These are phyloP conservation scores for Chlamydotis undulata DNA, from an alignment of 2,113 vertebrate species.

Conservation along the genomic window DNA sequence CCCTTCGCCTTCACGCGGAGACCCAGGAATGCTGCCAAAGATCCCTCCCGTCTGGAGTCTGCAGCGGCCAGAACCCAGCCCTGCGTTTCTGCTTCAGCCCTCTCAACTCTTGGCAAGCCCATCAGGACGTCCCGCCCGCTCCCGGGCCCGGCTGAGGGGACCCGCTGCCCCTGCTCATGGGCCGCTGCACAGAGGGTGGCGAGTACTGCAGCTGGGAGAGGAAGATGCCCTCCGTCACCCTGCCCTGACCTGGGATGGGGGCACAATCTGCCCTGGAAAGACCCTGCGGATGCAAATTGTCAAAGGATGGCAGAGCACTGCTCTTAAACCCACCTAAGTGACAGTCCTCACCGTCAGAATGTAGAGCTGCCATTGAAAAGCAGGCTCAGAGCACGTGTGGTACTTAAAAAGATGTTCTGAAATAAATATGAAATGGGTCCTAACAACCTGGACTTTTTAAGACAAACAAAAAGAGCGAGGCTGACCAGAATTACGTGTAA, in stretches of 20 bases:
- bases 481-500: neutral
- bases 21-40: conserved; percentile 8
- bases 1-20: neutral
- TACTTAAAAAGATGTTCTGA: neutral
- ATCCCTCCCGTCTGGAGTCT: neutral
- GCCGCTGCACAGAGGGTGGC: fast-evolving
- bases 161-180: fast-evolving
- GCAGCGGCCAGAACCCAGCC: neutral
- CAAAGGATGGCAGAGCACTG: fast-evolving
- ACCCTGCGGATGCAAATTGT: neutral
- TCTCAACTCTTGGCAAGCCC: neutral
- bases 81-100: neutral
- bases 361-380: neutral
- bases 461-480: neutral
- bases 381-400: fast-evolving
- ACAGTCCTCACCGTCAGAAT: neutral
- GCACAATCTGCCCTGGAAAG: neutral
- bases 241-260: fast-evolving
- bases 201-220: neutral
- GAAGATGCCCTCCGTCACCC: neutral
- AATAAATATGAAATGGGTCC: neutral
- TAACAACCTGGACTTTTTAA: neutral
- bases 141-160: fast-evolving
- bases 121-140: fast-evolving
- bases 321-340: neutral